phyloP scores from a whole-genome alignment of 92 coral and sea anemone species.

The Plumapathes pennacea region DNA sequence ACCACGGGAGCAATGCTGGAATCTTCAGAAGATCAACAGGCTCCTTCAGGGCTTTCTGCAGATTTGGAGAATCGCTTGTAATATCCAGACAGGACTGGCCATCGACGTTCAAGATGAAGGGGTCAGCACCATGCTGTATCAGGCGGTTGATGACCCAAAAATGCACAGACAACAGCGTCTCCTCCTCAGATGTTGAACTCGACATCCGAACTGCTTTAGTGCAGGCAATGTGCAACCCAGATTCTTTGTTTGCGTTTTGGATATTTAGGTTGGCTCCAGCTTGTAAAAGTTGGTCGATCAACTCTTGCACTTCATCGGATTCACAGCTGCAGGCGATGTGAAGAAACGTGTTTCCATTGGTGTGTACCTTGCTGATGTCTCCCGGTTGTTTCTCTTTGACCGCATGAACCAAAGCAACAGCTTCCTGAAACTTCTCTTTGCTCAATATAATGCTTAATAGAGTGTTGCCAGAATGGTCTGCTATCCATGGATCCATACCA shows the following conservation, averaged over 20 bases:
- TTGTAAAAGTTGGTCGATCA: conserved; percentile 1
- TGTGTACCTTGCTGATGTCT: no score
- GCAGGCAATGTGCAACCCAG: conserved; percentile 3
- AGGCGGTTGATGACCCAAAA: no score
- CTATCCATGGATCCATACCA: conserved; percentile 28
- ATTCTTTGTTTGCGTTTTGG: background rate
- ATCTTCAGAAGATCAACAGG: conserved; percentile 2
- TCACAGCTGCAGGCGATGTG: background rate
- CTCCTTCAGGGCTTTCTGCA: conserved; percentile 5
- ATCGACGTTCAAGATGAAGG: background rate
- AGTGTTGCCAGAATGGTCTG: background rate
- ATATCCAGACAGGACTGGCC: conserved; percentile 7
- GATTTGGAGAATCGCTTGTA: conserved; percentile 3
- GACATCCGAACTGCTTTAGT: background rate
- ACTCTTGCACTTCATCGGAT: background rate
- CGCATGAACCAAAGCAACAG: background rate
- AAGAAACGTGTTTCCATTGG: background rate
- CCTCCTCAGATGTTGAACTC: no score
- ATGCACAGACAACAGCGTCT: no score
- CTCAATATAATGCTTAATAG: conserved; percentile 1
- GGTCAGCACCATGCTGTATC: no score
- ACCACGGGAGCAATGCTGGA: conserved; percentile 38
- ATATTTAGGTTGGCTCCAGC: background rate
- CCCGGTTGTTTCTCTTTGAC: background rate
- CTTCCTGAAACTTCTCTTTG: background rate